Base-by-base conservation (phyloP, 2,888 invertebrate genomes). In the Formica aserva region DNA sequence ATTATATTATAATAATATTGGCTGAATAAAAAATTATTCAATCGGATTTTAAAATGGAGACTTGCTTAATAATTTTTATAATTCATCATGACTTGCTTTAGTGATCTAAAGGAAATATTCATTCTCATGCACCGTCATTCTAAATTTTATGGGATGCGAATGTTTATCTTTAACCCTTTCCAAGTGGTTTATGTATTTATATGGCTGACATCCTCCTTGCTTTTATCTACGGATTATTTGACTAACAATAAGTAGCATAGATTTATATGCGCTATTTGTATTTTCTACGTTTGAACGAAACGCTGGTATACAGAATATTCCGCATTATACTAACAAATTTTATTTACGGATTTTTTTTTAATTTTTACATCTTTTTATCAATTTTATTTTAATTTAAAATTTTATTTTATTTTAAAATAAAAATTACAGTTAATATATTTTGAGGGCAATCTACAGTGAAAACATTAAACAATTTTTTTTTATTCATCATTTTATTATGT, bases 71-170 rank as follows among this genome's bases (percentile, higher is more conserved):
- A 8, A 35, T 13, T 45, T 26, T 26, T 9, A 0, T 35, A 8
- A 45, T 41, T 74, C 26, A 41, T 35, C 57, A 11, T 11, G 22
- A 35, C 18, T 72, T 52, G 18, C 2, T 72, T 6, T 45, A 48
- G 1, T n/a, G 41, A 63, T 41, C 8, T 41, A 9, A 15, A 75
- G n/a, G 4, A 74, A 62, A 32, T n/a, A 32, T n/a, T 55, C 26
- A 35, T 18, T 74, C 32, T 74, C 29, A 63, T 45, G 29, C 1
- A n/a, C 5, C 62, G 29, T 62, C 32, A 32, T 45, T 75, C 32
- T 74, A 29, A 60, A 74, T 15, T 74, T 45, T 75, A 75, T 45
- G 45, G 6, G 13, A 9, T 22, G 22, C 15, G 32, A 74, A 75
- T 45, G 45, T 62, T 75, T 75, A 22, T 15, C 38, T 45, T 62